phyloP scores from a whole-genome alignment of 2,113 vertebrate species.

The Chloropsis cyanopogon region DNA sequence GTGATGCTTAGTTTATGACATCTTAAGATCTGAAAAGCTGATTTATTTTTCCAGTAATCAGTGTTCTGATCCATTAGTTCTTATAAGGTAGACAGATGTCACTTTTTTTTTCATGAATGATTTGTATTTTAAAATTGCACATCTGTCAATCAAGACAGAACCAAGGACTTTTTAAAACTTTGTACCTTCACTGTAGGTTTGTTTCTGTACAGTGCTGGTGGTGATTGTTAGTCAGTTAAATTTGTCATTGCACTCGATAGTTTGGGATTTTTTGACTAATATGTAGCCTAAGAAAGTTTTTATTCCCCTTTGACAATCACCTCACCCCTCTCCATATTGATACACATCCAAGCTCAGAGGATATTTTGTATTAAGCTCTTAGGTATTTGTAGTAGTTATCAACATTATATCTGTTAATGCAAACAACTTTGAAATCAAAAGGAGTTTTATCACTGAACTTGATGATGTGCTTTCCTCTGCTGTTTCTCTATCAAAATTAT shows the following conservation, averaged over 20 bases:
- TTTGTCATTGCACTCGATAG: not conserved
- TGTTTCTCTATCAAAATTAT: not conserved
- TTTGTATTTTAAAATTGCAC: constrained; percentile 27
- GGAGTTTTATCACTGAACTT: not conserved
- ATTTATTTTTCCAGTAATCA: constrained; percentile 65
- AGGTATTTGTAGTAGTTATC: not conserved
- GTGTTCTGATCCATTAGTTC: constrained; percentile 48
- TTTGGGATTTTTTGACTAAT: not conserved
- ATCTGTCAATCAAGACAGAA: constrained; percentile 31
- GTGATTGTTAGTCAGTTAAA: not conserved
- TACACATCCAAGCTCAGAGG: not conserved
- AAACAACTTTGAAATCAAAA: not conserved
- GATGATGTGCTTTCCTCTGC: not conserved
- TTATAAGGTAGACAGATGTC: not conserved
- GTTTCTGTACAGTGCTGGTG: not conserved
- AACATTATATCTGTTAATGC: not conserved
- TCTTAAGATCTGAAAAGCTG: constrained; percentile 52
- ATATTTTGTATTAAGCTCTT: not conserved
- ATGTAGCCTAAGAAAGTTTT: not conserved
- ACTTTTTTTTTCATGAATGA: not conserved
- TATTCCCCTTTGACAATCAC: not conserved
- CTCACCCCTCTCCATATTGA: rapidly evolving
- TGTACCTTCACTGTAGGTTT: not conserved
- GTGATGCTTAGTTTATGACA: constrained; percentile 49
- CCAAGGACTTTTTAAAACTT: not conserved